Evolutionary conservation across 1,140 invertebrate genomes (phyloP).

Genomic region (Drusus annulatus): DNA sequence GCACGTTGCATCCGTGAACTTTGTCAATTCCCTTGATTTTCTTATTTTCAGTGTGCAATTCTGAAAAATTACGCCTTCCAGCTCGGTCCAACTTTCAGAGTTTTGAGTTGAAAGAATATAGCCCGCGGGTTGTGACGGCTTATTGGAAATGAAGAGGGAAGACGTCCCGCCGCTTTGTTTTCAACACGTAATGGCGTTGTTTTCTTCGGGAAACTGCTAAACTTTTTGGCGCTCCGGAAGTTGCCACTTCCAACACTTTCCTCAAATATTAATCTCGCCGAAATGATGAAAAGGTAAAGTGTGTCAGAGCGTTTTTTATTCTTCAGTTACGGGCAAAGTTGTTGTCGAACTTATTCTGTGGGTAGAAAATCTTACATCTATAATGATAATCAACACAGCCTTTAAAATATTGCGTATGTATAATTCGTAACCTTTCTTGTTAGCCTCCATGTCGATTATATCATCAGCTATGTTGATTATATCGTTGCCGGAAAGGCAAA

Average conservation of each 20-base stretch:
- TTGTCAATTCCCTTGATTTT: not conserved
- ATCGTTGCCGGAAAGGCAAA: too few species aligned
- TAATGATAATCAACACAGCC: too few species aligned
- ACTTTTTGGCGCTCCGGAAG: not conserved
- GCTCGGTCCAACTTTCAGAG: not conserved
- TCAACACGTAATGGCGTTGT: slow-evolving; percentile 14
- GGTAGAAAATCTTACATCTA: too few species aligned
- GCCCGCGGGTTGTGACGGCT: not conserved
- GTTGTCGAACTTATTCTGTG: too few species aligned
- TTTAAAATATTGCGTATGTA: too few species aligned
- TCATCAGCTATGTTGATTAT: too few species aligned
- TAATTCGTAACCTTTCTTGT: too few species aligned
- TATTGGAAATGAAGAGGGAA: slow-evolving; percentile 4
- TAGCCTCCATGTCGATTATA: too few species aligned
- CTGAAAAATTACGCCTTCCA: not conserved
- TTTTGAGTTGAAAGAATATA: slow-evolving; percentile 5
- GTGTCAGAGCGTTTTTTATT: too few species aligned
- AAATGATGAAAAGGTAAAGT: too few species aligned
- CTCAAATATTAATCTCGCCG: not conserved
- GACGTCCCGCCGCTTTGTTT: not conserved
- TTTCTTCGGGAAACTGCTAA: slow-evolving; percentile 1
- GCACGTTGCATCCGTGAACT: too few species aligned
- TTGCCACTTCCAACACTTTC: not conserved
- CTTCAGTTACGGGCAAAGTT: too few species aligned
- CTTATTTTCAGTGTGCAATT: not conserved